Conservation (phyloP, 2,113 vertebrate species). For the Halcyon senegalensis region DNA sequence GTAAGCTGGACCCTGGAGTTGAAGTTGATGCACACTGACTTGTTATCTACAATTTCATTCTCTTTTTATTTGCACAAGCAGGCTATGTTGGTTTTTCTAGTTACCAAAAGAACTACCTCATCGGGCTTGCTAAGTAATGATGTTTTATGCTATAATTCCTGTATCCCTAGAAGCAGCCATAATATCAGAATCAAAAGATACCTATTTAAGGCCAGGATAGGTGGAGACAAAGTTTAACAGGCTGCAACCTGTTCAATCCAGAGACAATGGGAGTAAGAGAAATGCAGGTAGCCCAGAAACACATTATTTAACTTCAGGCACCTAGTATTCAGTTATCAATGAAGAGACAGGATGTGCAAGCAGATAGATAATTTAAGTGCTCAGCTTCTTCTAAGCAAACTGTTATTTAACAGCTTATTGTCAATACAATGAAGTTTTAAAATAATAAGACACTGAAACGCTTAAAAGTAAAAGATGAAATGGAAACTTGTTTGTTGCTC, state of each 20-base stretch:
- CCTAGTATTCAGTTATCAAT: neutral
- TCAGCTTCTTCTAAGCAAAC: neutral
- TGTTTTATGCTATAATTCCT: neutral
- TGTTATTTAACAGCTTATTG: neutral
- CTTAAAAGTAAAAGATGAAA: conserved; percentile 3
- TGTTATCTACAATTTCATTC: neutral
- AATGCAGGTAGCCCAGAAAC: neutral
- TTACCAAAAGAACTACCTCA: neutral
- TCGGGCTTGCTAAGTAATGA: neutral
- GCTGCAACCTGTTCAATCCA: neutral
- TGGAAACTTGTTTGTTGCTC: neutral
- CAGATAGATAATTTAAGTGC: neutral
- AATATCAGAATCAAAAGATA: neutral
- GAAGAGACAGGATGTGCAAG: neutral
- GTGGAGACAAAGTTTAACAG: neutral
- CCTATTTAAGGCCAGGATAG: neutral
- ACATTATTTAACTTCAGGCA: neutral
- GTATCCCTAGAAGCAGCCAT: neutral
- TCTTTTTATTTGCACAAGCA: neutral
- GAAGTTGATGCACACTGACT: neutral
- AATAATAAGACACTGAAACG: conserved; percentile 8
- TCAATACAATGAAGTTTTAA: neutral
- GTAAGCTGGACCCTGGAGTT: neutral
- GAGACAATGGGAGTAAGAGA: neutral
- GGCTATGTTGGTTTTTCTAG: neutral